A percentile compares a stretch with the other conserved stretches of the same genome.
Evolutionary conservation across 2,113 vertebrate genomes (phyloP).

Genomic region (Zapornia atra): DNA sequence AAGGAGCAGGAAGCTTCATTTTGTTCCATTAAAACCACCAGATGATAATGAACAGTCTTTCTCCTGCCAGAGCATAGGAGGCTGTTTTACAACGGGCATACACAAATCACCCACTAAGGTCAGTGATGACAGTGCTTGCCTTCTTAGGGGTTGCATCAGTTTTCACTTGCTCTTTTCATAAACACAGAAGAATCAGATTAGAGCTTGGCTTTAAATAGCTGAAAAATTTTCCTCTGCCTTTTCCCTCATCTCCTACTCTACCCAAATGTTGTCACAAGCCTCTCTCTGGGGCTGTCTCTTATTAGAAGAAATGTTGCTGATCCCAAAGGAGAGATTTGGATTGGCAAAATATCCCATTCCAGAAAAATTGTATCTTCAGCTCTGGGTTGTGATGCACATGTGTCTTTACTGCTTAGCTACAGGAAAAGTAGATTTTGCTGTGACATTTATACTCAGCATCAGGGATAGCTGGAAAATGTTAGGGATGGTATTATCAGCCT

Average conservation of each 20-base stretch:
- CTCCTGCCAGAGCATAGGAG: neutral
- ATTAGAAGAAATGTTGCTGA: neutral
- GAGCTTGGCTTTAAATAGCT: neutral
- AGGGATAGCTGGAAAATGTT: neutral
- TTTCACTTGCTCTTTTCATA: slow-evolving; percentile 11
- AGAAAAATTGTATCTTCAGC: neutral
- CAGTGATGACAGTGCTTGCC: neutral
- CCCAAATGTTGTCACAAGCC: neutral
- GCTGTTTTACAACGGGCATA: neutral
- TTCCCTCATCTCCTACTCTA: neutral
- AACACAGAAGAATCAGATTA: neutral
- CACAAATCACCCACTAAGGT: neutral
- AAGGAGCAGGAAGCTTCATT: neutral
- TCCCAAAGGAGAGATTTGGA: neutral
- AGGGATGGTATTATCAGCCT: neutral
- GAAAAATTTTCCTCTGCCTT: neutral
- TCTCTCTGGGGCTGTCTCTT: neutral
- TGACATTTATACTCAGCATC: neutral
- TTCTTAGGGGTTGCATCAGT: neutral
- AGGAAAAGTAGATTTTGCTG: slow-evolving; percentile 12
- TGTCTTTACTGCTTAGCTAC: neutral
- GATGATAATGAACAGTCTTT: neutral
- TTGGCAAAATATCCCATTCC: neutral
- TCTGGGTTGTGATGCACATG: neutral
- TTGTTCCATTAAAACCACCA: neutral